Base-by-base conservation (phyloP, 2,797 vertebrate species). In the Ptychobarbus kaznakovi region DNA sequence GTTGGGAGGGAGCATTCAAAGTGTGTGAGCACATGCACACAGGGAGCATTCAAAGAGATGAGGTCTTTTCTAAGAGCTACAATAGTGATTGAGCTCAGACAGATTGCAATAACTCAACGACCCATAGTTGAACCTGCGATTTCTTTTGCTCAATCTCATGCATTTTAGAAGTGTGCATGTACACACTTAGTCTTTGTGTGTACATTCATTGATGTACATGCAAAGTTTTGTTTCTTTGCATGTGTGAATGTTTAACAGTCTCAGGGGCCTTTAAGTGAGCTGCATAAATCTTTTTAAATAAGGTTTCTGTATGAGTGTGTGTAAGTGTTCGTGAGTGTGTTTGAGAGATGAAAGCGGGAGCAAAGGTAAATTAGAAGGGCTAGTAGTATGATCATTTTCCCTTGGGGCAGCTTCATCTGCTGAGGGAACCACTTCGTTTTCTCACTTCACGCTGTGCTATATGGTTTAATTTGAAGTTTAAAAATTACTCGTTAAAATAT, bases 291-390 rank as follows among this genome's bases (percentile, higher is more conserved):
- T 80, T 85, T 80, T 79, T 49, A 66, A 69, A 66, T 12, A 12
- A 42, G 53, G 44, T 76, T 76, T 80, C 22, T 63, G 3, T 81
- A 25, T 66, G 66, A 44, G 25, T 68, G 58, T 56, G 87, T 15
- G 13, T 40, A 1, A 18, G 73, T 74, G n/a, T 20, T 77, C 1
- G 22, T 82, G 75, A 42, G 25, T 75, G 32, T 66, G 58, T 87
- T 74, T 22, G 58, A 82, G 15, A 74, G 86, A 82, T 85, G 68
- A 85, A 87, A 82, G 80, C 6, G 11, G 18, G 42, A 70, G 70
- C 46, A 79, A 68, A 81, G 86, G 58, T 76, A 87, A 85, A 81
- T 87, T 84, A 63, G 32, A 78, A 35, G 63, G 32, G n/a, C 25
- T 81, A 28, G 49, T 75, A 51, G 42, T 74, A 32, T 65, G 28